These are phyloP conservation scores for Drosophila nannoptera DNA, from an alignment of 1,140 invertebrate genomes.

Conservation along the genomic window DNA sequence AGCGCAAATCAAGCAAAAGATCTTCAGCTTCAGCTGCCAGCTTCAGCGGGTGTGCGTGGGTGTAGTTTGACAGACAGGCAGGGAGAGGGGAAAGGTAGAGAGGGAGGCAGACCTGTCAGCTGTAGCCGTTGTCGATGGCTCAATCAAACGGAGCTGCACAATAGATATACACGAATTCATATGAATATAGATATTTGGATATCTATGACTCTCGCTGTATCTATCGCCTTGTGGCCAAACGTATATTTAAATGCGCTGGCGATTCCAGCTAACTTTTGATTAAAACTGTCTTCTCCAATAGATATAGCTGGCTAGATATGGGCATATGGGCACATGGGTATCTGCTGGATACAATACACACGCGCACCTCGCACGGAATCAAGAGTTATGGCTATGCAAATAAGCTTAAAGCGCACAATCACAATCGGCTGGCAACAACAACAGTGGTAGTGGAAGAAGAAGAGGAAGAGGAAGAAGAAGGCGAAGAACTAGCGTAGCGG, in stretches of 20 bases:
- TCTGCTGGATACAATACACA: constrained; percentile 27
- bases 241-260: constrained; percentile 9
- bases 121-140: too few species aligned
- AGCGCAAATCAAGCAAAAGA: too few species aligned
- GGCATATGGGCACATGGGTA: constrained; percentile 27
- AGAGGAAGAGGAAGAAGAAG: too few species aligned
- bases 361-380: constrained; percentile 47
- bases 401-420: constrained; percentile 76
- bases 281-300: constrained; percentile 31
- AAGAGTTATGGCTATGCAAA: constrained; percentile 75
- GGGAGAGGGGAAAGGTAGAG: too few species aligned
- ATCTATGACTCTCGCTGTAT: too few species aligned
- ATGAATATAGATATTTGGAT: too few species aligned
- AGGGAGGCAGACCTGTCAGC: too few species aligned
- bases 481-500: constrained; percentile 58
- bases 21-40: neutral
- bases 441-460: neutral
- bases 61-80: neutral
- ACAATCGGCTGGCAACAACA: constrained; percentile 56
- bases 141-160: too few species aligned
- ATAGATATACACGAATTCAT: too few species aligned
- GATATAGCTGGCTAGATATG: constrained; percentile 17
- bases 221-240: constrained; percentile 6
- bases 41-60: neutral
- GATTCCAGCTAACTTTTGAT: constrained; percentile 37